phyloP scores from a whole-genome alignment of 2,113 vertebrate genomes.

The Otis tarda region DNA sequence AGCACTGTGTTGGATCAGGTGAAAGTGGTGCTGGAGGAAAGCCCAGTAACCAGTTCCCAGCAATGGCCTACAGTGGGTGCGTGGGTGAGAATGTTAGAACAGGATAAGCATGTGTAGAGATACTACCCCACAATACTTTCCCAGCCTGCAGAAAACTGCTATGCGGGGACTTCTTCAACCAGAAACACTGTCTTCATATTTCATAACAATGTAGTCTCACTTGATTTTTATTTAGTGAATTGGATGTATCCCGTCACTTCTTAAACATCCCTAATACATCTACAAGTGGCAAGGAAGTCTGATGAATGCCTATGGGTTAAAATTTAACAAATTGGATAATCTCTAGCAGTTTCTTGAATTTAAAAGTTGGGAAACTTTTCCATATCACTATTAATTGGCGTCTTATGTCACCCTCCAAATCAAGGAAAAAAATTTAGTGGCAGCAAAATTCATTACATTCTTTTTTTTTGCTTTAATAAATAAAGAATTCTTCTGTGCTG shows the following conservation, averaged over 20 bases:
- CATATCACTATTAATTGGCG: neutral
- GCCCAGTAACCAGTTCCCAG: neutral
- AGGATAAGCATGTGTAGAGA: neutral
- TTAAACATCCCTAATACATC: neutral
- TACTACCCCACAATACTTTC: neutral
- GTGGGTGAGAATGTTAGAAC: neutral
- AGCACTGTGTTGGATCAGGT: accelerated
- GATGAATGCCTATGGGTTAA: neutral
- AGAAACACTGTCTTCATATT: neutral
- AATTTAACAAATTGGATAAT: neutral
- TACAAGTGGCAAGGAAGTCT: neutral
- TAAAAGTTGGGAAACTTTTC: neutral
- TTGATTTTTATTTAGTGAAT: neutral
- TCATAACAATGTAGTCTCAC: neutral
- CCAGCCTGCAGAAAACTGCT: neutral
- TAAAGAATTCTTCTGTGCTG: neutral
- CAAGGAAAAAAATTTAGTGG: neutral
- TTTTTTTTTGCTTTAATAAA: neutral
- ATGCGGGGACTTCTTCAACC: neutral
- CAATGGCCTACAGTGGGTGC: neutral
- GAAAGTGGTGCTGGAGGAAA: neutral
- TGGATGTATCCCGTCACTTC: neutral
- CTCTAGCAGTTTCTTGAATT: neutral
- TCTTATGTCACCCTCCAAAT: neutral
- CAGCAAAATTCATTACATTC: neutral